Evolutionary conservation across 2,797 vertebrate genomes (phyloP).

Genomic region (Poecile montanus): DNA sequence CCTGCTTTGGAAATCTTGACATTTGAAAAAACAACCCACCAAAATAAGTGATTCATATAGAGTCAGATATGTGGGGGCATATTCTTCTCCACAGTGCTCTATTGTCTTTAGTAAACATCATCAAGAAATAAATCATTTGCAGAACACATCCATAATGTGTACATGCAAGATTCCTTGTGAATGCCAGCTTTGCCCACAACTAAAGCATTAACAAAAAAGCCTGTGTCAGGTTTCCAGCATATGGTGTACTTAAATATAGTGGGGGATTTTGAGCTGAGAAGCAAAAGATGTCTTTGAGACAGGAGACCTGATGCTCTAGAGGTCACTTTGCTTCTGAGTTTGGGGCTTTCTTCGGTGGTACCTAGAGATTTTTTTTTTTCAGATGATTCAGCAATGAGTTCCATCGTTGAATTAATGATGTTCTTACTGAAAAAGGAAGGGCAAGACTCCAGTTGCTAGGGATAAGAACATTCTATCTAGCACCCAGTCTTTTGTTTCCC

Average conservation of each 20-base stretch:
- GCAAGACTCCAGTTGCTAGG: background rate
- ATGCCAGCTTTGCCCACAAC: background rate
- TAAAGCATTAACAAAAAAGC: background rate
- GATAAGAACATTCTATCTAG: background rate
- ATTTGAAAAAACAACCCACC: background rate
- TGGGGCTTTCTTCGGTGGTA: background rate
- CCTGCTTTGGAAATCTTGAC: conserved; percentile 16
- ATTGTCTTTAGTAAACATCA: background rate
- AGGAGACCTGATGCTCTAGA: background rate
- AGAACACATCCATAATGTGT: background rate
- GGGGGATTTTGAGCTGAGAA: background rate
- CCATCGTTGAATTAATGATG: conserved; percentile 43
- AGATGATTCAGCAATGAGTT: conserved; percentile 63
- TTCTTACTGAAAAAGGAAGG: conserved; percentile 64
- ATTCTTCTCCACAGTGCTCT: background rate
- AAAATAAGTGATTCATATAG: background rate
- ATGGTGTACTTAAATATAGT: background rate
- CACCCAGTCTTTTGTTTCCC: background rate
- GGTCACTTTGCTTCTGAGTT: background rate
- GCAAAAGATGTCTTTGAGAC: background rate
- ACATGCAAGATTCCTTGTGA: background rate
- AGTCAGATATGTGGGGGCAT: background rate
- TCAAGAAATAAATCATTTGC: background rate
- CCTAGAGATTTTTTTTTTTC: conserved; percentile 55
- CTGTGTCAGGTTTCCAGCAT: background rate